A percentile compares a stretch with the other conserved stretches of the same genome.
phyloP scores from a whole-genome alignment of 2,113 vertebrate species.

The Microtus pennsylvanicus region DNA sequence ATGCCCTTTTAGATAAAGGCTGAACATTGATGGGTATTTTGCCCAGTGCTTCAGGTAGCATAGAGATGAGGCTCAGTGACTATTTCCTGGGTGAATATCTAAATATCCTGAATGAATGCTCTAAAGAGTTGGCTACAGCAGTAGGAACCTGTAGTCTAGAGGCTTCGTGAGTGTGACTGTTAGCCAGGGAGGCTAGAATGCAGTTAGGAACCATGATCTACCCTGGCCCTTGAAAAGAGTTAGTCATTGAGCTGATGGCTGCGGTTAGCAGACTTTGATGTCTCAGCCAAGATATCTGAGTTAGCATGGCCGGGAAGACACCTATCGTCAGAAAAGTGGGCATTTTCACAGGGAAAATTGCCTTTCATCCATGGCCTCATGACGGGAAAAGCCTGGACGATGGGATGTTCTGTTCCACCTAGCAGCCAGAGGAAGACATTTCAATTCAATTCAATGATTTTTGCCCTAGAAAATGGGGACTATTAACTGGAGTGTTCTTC shows the following conservation, averaged over 20 bases:
- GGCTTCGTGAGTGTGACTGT: too few relatives aligned
- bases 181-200: background rate
- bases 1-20: too few relatives aligned
- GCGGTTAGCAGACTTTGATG: constrained; percentile 54
- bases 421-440: constrained; percentile 24
- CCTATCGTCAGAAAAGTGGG: constrained; percentile 36
- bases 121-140: constrained; percentile 13
- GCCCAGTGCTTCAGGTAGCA: too few relatives aligned
- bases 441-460: constrained; percentile 61
- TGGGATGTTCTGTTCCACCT: constrained; percentile 59
- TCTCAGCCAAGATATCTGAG: constrained; percentile 36
- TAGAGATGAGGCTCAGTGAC: background rate
- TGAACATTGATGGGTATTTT: too few relatives aligned
- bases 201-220: background rate
- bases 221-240: background rate
- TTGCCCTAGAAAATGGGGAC: constrained; percentile 68
- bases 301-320: background rate
- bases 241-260: background rate
- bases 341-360: constrained; percentile 54
- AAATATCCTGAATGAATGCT: background rate
- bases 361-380: constrained; percentile 63
- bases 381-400: constrained; percentile 67
- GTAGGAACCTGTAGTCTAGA: background rate
- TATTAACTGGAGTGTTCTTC: constrained; percentile 50
- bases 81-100: background rate